phyloP scores from a whole-genome alignment of 2,113 vertebrate species.

The Pollachius pollachius region DNA sequence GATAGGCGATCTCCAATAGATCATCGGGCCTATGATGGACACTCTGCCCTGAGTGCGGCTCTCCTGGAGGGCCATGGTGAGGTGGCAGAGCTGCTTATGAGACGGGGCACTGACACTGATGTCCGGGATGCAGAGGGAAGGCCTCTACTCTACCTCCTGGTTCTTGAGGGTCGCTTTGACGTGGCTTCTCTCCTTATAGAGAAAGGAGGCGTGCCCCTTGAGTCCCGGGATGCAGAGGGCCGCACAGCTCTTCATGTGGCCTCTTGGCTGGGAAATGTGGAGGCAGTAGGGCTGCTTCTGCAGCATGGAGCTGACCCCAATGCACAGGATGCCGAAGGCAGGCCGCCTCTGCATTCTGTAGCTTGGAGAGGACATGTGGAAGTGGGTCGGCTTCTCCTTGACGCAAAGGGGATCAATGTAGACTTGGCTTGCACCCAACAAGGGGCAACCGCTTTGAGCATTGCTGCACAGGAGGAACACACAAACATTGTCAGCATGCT shows the following conservation, averaged over 20 bases:
- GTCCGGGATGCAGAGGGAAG: slow-evolving; percentile 74
- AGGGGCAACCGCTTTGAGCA: slow-evolving; percentile 76
- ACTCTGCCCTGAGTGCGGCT: slow-evolving; percentile 69
- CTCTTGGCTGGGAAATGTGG: slow-evolving; percentile 73
- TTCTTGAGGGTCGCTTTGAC: slow-evolving; percentile 67
- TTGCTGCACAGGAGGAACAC: slow-evolving; percentile 78
- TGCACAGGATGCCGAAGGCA: slow-evolving; percentile 68
- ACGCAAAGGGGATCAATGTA: slow-evolving; percentile 48
- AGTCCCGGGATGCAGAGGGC: slow-evolving; percentile 75
- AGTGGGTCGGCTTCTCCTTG: slow-evolving; percentile 63
- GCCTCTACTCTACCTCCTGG: slow-evolving; percentile 77
- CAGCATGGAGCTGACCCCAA: slow-evolving; percentile 72
- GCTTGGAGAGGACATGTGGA: slow-evolving; percentile 75
- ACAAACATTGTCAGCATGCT: slow-evolving; percentile 68
- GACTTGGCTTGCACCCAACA: slow-evolving; percentile 74
- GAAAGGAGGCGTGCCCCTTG: slow-evolving; percentile 72
- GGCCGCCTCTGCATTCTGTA: slow-evolving; percentile 75
- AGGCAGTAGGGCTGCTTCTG: slow-evolving; percentile 67
- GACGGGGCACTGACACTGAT: slow-evolving; percentile 72
- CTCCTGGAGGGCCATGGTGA: slow-evolving; percentile 70
- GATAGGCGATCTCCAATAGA: slow-evolving; percentile 74
- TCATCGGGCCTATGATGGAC: slow-evolving; percentile 73
- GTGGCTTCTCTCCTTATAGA: slow-evolving; percentile 72
- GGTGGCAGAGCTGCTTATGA: slow-evolving; percentile 73
- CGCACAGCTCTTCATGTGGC: slow-evolving; percentile 77